Conservation (phyloP, 92 coral and sea anemone genomes). For the Heliopora coerulea region DNA sequence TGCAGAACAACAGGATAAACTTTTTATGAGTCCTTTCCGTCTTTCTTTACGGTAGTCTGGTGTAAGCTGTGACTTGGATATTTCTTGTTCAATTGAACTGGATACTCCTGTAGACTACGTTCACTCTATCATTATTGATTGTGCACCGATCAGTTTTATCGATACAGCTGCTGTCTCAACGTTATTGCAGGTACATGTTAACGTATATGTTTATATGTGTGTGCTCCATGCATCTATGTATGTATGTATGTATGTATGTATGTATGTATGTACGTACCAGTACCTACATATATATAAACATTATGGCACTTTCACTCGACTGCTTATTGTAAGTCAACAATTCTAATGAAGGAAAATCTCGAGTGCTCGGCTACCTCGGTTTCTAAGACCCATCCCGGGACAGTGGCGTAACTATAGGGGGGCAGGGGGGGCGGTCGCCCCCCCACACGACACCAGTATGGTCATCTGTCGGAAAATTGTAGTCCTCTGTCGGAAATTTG, state of each 20-base stretch:
- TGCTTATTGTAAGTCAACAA: no score
- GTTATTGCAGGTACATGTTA: constrained; percentile 3
- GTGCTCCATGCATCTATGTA: not conserved
- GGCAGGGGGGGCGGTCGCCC: no score
- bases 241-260: not conserved
- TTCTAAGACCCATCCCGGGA: no score
- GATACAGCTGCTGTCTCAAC: constrained; percentile 27
- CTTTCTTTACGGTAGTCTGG: constrained; percentile 1
- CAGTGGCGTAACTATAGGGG: no score
- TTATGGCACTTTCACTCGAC: no score
- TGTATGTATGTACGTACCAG: not conserved
- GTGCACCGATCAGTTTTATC: constrained; percentile 15
- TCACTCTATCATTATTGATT: constrained; percentile 26
- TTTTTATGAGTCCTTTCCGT: not conserved
- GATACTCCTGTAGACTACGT: constrained; percentile 11
- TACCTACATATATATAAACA: not conserved
- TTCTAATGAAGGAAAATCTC: no score
- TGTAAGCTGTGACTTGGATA: not conserved
- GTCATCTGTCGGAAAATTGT: no score
- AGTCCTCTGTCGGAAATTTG: no score
- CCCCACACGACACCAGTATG: no score
- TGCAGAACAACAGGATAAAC: not conserved
- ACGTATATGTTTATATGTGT: not conserved
- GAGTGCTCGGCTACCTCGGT: no score
- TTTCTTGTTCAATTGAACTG: not conserved